Conservation (phyloP, 2,888 invertebrate species). For the Nebria salina region DNA sequence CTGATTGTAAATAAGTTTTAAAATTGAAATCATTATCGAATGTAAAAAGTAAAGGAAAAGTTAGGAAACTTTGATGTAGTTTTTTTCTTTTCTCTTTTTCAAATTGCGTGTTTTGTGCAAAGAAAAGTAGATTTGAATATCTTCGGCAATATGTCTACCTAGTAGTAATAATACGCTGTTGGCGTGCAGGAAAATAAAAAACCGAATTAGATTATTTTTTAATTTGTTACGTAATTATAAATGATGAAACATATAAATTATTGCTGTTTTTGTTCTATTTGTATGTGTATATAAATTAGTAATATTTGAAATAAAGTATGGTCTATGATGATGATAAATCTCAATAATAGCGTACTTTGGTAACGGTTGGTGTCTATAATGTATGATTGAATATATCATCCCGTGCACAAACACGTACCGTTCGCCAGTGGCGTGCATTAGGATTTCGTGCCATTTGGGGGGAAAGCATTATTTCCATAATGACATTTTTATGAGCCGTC, state of each 20-base stretch:
- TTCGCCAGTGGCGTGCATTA: neutral
- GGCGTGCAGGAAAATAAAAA: neutral
- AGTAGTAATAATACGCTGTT: neutral
- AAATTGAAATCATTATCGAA: constrained; percentile 46
- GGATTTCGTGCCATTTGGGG: neutral
- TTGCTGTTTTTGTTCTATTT: too few relatives aligned
- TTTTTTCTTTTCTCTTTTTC: constrained; percentile 19
- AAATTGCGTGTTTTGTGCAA: neutral
- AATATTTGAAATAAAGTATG: neutral
- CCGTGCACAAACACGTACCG: constrained; percentile 9
- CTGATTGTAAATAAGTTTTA: constrained; percentile 39
- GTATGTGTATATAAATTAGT: too few relatives aligned
- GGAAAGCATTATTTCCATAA: constrained; percentile 13
- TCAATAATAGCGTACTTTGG: neutral
- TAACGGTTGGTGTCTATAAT: constrained; percentile 2
- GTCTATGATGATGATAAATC: neutral
- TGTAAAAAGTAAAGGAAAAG: constrained; percentile 35
- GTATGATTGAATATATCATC: constrained; percentile 8
- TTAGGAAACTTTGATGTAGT: constrained; percentile 40
- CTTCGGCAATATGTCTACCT: neutral
- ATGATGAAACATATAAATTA: neutral
- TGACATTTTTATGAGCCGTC: constrained; percentile 22
- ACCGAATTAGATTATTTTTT: neutral
- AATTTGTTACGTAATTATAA: neutral
- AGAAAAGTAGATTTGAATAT: neutral